Base-by-base conservation (phyloP, 2,113 vertebrate species). In the Pollimyrus isidori region DNA sequence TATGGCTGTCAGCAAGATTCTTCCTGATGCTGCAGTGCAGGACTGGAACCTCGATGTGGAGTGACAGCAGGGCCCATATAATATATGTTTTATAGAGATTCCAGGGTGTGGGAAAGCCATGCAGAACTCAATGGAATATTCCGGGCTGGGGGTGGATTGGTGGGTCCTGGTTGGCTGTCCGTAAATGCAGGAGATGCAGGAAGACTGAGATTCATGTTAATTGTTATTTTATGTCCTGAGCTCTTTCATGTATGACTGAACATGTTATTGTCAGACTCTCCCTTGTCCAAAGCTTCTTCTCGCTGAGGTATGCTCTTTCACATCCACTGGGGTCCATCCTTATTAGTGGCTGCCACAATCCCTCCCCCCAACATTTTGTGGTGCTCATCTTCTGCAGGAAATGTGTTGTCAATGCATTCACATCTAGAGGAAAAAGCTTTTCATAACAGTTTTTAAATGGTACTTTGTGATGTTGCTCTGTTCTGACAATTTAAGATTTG, bases 1-100 rank as follows among this genome's bases (percentile, higher is more conserved):
- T 49, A 26, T 10, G 46, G 15, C 62, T 49, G 42, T 73, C 39
- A 69, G 45, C n/a, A 23, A 65, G 58, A 48, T 56, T 21, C 56
- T 65, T 21, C 9, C 52, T 11, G 9, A 15, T 73, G 42, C 42
- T 49, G 35, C 62, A 49, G 0, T 23, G 45, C 19, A 45, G 30
- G 42, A 35, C 4, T 42, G 17, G 53, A 69, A 21, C 23, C 58
- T 46, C 15, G 42, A 2, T 45, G 45, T 23, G 82, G 11, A 3
- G 3, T n/a, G 23, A 4, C 11, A 53, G 26, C 5, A 15, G 50
- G 30, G 13, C 15, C 69, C 52, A n/a, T 87, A 45, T 87, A 87
- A 89, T 9, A 30, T 91, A 88, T 91, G 88, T 69, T 10, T 35
- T 87, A 53, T 19, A 3, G 49, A 85, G 91, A 91, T 91, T 92